Conservation (phyloP, 2,797 vertebrate species). For the Sebastes vulpes region DNA sequence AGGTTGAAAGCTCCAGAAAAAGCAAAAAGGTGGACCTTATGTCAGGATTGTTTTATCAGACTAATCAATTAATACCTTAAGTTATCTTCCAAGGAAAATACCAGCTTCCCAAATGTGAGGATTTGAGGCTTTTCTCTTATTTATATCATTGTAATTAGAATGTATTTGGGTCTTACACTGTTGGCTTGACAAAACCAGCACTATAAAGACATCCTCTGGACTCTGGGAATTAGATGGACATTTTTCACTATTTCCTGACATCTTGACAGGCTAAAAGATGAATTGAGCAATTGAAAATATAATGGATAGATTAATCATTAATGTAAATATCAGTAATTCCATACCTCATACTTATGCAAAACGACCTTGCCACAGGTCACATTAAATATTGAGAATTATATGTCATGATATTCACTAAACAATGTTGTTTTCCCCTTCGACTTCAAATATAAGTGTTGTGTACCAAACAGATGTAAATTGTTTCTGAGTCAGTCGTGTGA, state of each 20-base stretch:
- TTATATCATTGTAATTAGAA: not conserved
- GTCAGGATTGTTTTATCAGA: not conserved
- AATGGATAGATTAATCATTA: slow-evolving; percentile 23
- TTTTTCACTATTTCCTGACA: not conserved
- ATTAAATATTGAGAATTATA: slow-evolving; percentile 10
- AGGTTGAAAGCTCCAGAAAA: not conserved
- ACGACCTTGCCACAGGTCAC: slow-evolving; percentile 13
- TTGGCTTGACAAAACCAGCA: not conserved
- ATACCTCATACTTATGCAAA: not conserved
- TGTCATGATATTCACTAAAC: not conserved
- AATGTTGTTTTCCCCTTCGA: not conserved
- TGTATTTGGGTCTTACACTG: not conserved
- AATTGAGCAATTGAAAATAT: slow-evolving; percentile 10
- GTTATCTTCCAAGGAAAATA: not conserved
- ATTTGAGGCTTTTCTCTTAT: not conserved
- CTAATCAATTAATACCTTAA: not conserved
- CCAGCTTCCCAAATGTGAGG: not conserved
- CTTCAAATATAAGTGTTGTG: not conserved
- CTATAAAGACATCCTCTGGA: not conserved
- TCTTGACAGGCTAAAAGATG: not conserved
- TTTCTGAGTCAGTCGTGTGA: slow-evolving; percentile 10
- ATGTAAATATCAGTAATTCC: not conserved
- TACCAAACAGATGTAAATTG: not conserved
- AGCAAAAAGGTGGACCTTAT: not conserved
- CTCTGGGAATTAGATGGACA: not conserved